Evolutionary conservation across 2,797 vertebrate genomes (phyloP), one percentile per base, ranked within the genome.

Genomic region (Phalloptychus januarius): DNA sequence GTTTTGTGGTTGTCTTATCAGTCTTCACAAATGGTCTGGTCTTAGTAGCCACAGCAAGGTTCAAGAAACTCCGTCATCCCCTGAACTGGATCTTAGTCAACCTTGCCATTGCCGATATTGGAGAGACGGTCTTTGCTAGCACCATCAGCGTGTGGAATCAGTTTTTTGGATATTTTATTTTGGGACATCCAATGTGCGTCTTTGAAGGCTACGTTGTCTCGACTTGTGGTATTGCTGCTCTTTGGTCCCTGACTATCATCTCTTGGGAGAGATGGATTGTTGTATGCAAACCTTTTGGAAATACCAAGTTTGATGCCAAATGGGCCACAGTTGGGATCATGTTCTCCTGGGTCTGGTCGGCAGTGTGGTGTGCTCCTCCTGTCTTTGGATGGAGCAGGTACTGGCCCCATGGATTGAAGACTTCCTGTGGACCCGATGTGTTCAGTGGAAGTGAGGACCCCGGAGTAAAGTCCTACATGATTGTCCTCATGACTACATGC

Each of bases 1-100:
- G 95, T 52, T 40, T 97, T 1, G 97, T 98, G 90, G 96, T 98
- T 20, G 0, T 89, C 0, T 86, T 91, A 2, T 98, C 97, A 0
- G 31, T 94, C 79, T 97, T 97, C 87, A 98, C 97, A 76, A 98
- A 98, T 0, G 97, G 97, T 81, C 93, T 98, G 0, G 97, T 98
- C 77, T 87, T 98, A 74, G 96, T 95, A 86, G 96, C 97, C 87
- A 98, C 97, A 71, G 94, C 93, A 79, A 97, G 95, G 85, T 98
- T 97, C 90, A 97, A 97, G 94, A 98, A 97, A 91, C 95, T 98
- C 54, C 96, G 96, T 31, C 97, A 98, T 85, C 97, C 97, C 54
- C 94, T 98, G 23, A 98, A 98, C 93, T 98, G 97, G 97, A 98
- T 98, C 90, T 93, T 98, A 92, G 97, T 98, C 72, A 98, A 98